These are phyloP conservation scores for Thunnus maccoyii DNA, from an alignment of 2,113 vertebrate genomes.

Conservation along the genomic window DNA sequence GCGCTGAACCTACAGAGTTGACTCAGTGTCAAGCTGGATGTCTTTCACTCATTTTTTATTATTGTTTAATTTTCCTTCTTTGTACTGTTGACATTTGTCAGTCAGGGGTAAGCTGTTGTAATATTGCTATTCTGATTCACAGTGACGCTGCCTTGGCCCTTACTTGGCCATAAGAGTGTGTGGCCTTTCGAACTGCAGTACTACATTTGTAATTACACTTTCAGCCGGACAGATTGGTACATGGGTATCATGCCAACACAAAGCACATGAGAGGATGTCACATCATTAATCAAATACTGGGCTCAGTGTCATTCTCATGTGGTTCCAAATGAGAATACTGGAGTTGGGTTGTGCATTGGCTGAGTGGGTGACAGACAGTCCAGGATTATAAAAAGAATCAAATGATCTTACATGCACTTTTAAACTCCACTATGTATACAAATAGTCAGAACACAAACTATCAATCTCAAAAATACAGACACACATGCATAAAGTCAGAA, in stretches of 20 bases:
- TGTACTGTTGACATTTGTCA: background rate
- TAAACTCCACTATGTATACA: no score
- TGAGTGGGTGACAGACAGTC: background rate
- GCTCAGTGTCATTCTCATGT: background rate
- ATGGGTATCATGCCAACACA: constrained; percentile 9
- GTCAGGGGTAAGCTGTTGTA: background rate
- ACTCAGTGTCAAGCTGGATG: background rate
- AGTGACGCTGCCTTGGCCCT: background rate
- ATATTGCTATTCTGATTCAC: background rate
- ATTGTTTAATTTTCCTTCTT: background rate
- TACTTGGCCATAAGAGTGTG: background rate
- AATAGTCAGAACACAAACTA: constrained; percentile 2
- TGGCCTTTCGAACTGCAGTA: background rate
- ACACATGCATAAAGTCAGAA: background rate
- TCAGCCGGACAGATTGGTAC: background rate
- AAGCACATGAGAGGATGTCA: constrained; percentile 12
- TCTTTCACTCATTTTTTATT: background rate
- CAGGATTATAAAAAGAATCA: background rate
- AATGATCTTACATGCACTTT: background rate
- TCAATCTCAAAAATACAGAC: background rate
- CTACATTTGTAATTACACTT: constrained; percentile 27
- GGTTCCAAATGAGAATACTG: background rate
- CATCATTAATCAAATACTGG: constrained; percentile 17
- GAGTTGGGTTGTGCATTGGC: background rate
- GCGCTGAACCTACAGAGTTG: constrained; percentile 1